Evolutionary conservation across 2,113 vertebrate species (phyloP), one percentile per base, ranked within the genome.

Genomic region (Ammodytes dubius): DNA sequence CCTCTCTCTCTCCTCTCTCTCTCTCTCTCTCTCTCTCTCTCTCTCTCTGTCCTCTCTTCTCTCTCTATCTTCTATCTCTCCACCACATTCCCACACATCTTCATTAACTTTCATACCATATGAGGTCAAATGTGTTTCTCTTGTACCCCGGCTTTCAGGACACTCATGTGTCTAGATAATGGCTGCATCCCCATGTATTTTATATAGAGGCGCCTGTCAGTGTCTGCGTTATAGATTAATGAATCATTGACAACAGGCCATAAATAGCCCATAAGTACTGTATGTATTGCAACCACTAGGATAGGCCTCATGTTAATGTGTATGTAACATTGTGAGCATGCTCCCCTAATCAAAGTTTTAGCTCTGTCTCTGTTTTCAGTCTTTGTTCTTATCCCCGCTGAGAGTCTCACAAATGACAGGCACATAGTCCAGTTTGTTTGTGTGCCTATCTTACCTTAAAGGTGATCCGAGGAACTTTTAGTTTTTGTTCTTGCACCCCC

Each of bases 81-180:
- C 35, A 35, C 59, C 7, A 15, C 14, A 47, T 27, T 8, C 42
- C 6, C 13, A 14, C 17, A 10, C 9, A 52, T 75, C 14, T 70
- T 10, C 65, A 65, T 77, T 43, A 40, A 27, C 45, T 69, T 45
- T 27, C 79, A 72, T 81, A 74, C 54, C 17, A 56, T 74, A 82
- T 75, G 68, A 49, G 82, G 64, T 59, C 12, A 77, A 81, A 86
- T 89, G 68, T 84, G 74, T 69, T 87, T 85, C n/a, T 80, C 76
- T 66, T 87, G 83, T 81, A 77, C 52, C 37, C 11, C 27, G 71
- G 53, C 77, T 54, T 65, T 71, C 74, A 56, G n/a, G 57, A 57
- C 53, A 61, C 45, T 17, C 7, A 73, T 52, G 58, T 64, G 65
- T 77, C 43, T 19, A 40, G 63, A 67, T 77, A 71, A 77, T 65